A percentile compares a stretch with the other conserved stretches of the same genome.
Conservation (phyloP, 2,113 vertebrate species). For the Falcunculus frontatus region DNA sequence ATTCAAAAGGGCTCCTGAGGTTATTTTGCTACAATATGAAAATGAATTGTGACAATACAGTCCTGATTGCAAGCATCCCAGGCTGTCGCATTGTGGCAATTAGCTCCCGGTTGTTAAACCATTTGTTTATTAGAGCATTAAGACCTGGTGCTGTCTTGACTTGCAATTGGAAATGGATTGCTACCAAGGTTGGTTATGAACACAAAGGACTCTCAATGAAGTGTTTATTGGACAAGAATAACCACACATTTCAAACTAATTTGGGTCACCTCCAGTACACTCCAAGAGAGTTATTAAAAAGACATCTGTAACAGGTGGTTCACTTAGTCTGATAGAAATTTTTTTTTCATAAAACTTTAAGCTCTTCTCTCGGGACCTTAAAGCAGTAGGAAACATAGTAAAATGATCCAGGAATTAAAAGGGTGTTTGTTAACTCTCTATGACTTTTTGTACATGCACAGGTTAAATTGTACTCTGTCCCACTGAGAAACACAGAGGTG, state of each 20-base stretch:
- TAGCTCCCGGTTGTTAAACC: constrained; percentile 72
- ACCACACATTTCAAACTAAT: constrained; percentile 46
- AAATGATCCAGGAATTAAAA: constrained; percentile 31
- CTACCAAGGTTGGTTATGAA: constrained; percentile 44
- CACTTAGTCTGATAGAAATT: constrained; percentile 20
- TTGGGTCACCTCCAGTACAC: constrained; percentile 27
- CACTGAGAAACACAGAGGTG: neutral
- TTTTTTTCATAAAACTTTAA: constrained; percentile 41
- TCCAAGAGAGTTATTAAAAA: constrained; percentile 41
- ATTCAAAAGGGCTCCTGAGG: constrained; percentile 62
- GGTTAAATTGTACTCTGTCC: neutral
- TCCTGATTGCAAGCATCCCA: constrained; percentile 65
- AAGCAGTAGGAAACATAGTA: neutral
- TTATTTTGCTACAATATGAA: constrained; percentile 75
- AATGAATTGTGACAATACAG: constrained; percentile 73
- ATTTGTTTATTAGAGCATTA: constrained; percentile 71
- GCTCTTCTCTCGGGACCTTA: neutral
- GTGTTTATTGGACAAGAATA: constrained; percentile 58
- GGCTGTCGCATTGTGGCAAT: constrained; percentile 74
- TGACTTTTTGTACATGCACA: neutral
- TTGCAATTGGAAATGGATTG: constrained; percentile 59
- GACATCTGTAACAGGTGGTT: constrained; percentile 24
- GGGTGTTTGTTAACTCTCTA: neutral
- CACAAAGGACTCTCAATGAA: constrained; percentile 27
- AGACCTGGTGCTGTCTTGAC: constrained; percentile 52